A percentile compares a stretch with the other conserved stretches of the same genome.
Evolutionary conservation across 2,797 vertebrate genomes (phyloP).

Genomic region (Phaenicophaeus curvirostris): DNA sequence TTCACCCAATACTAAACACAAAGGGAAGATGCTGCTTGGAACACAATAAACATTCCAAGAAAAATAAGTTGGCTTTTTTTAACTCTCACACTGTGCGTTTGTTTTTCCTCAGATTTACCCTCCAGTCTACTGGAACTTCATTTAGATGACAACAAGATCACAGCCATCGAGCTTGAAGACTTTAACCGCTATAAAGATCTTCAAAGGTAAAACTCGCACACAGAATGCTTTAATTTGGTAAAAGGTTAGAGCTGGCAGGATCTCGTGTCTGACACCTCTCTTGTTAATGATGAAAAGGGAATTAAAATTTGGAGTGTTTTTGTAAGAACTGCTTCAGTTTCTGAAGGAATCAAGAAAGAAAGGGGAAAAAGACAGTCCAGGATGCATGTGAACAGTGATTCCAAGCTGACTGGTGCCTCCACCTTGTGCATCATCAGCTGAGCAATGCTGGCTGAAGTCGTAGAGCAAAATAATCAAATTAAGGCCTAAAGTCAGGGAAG

Average conservation of each 20-base stretch:
- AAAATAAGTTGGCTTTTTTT: background rate
- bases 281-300: background rate
- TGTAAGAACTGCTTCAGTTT: background rate
- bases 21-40: background rate
- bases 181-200: constrained; percentile 92
- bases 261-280: background rate
- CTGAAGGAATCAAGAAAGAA: background rate
- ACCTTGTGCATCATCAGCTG: background rate
- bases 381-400: background rate
- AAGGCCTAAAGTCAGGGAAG: background rate
- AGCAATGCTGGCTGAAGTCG: background rate
- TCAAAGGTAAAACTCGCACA: constrained; percentile 81
- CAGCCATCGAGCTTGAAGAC: constrained; percentile 91
- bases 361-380: background rate
- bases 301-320: background rate
- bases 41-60: background rate
- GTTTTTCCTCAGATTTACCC: constrained; percentile 79
- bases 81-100: background rate
- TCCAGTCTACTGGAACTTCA: constrained; percentile 90
- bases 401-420: background rate
- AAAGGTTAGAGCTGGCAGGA: background rate
- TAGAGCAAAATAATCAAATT: background rate
- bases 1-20: background rate
- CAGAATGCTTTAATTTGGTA: background rate
- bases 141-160: constrained; percentile 94